Conservation (phyloP, 2,797 vertebrate genomes). For the Cuculus canorus region DNA sequence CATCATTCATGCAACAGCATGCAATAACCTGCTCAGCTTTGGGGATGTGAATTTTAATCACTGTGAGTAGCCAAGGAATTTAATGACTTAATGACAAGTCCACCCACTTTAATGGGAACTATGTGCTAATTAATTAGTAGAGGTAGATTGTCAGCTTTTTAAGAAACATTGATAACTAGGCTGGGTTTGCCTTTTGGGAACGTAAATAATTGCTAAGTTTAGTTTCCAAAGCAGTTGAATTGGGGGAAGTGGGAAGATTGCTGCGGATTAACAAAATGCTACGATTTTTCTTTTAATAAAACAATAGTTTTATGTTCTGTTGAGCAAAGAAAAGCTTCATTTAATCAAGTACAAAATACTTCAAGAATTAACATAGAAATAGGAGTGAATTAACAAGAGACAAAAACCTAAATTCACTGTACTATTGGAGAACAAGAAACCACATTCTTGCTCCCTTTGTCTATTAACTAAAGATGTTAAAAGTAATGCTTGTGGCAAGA, state of each 20-base stretch:
- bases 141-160: constrained; percentile 31
- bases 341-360: background rate
- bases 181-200: background rate
- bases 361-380: background rate
- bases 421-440: background rate
- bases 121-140: constrained; percentile 39
- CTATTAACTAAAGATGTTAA: background rate
- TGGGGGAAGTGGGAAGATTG: background rate
- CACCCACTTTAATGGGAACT: constrained; percentile 25
- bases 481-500: background rate
- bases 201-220: constrained; percentile 21
- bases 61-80: constrained; percentile 6
- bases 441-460: background rate
- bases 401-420: background rate
- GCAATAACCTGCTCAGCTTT: constrained; percentile 24
- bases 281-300: background rate
- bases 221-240: background rate
- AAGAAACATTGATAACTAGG: constrained; percentile 20
- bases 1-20: constrained; percentile 16
- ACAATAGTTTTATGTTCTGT: background rate
- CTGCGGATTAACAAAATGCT: background rate
- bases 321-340: background rate
- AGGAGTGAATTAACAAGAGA: background rate
- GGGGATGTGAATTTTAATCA: constrained; percentile 31
- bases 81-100: constrained; percentile 43